Percentiles rank a stretch among this genome's conserved stretches.
phyloP scores from a whole-genome alignment of 2,888 invertebrate species.

The Drosophila mulleri region DNA sequence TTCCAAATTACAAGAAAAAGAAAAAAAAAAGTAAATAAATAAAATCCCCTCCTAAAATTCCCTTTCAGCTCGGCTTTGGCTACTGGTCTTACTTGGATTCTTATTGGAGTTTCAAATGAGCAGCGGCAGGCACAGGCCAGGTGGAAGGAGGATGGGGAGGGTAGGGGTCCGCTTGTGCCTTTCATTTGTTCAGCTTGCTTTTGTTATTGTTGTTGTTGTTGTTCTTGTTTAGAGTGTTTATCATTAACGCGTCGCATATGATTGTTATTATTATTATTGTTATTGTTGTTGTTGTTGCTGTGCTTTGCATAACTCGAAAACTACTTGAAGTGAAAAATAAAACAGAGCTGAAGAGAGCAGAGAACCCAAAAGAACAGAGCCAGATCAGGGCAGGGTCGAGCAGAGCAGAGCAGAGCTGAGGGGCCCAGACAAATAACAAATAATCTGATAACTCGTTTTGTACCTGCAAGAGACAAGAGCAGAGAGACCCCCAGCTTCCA shows the following conservation, averaged over 20 bases:
- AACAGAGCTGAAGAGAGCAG: conserved; percentile 45
- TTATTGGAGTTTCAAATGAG: conserved; percentile 19
- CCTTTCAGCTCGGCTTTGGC: conserved; percentile 64
- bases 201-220: conserved; percentile 48
- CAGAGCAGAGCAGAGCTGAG: background rate
- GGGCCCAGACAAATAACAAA: conserved; percentile 76
- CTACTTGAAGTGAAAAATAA: conserved; percentile 60
- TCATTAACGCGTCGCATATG: conserved; percentile 68
- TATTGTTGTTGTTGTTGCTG: conserved; percentile 60
- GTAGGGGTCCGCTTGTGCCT: conserved; percentile 31
- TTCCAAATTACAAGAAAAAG: conserved; percentile 13
- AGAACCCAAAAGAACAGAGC: conserved; percentile 28
- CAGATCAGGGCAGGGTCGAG: conserved; percentile 43
- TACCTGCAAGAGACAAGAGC: conserved; percentile 55
- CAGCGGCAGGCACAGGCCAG: background rate
- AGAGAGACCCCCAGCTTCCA: conserved; percentile 15
- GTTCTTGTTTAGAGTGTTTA: conserved; percentile 64
- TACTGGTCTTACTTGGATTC: conserved; percentile 72
- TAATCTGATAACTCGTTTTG: conserved; percentile 83
- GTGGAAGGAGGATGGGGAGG: background rate
- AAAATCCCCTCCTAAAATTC: conserved; percentile 32
- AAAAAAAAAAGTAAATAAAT: conserved; percentile 28
- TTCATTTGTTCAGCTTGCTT: conserved; percentile 47
- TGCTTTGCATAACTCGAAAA: conserved; percentile 74
- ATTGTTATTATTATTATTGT: conserved; percentile 60